A percentile compares a stretch with the other conserved stretches of the same genome.
phyloP scores from a whole-genome alignment of 30 jellyfish, hydroid and myxozoan genomes.

The Hydractinia echinata region DNA sequence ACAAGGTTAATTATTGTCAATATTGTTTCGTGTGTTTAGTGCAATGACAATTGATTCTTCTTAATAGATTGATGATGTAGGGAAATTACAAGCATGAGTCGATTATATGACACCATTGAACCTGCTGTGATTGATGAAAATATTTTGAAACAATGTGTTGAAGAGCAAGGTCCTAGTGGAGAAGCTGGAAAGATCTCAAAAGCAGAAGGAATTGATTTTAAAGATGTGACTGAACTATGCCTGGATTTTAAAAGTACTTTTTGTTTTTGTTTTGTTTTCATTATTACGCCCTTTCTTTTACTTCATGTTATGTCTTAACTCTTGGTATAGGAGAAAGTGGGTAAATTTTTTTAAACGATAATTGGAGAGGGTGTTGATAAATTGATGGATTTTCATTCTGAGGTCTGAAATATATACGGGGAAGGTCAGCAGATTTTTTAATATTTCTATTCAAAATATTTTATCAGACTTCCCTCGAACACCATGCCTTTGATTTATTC shows the following conservation, averaged over 20 bases:
- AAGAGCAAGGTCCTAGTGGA: conserved; percentile 96
- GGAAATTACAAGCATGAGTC: conserved; percentile 38
- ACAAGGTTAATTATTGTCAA: no score
- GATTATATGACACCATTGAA: conserved; percentile 79
- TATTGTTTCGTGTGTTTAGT: no score
- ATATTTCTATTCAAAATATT: no score
- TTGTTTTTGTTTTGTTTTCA: not conserved
- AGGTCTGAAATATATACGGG: no score
- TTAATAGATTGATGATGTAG: no score
- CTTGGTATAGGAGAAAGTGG: not conserved
- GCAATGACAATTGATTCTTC: no score
- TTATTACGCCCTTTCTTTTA: not conserved
- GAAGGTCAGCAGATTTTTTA: no score
- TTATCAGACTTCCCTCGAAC: no score
- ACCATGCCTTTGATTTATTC: no score
- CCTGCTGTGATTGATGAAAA: conserved; percentile 88
- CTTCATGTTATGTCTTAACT: not conserved
- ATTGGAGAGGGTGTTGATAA: no score
- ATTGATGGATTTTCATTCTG: no score
- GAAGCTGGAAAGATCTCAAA: conserved; percentile 96
- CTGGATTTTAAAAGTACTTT: conserved; percentile 83
- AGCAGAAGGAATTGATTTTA: conserved; percentile 77
- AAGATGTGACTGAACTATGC: conserved; percentile 55
- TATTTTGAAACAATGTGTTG: conserved; percentile 69
- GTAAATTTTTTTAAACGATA: no score